These are phyloP conservation scores for Eilema depressum DNA, from an alignment of 2,888 invertebrate species.

Conservation along the genomic window DNA sequence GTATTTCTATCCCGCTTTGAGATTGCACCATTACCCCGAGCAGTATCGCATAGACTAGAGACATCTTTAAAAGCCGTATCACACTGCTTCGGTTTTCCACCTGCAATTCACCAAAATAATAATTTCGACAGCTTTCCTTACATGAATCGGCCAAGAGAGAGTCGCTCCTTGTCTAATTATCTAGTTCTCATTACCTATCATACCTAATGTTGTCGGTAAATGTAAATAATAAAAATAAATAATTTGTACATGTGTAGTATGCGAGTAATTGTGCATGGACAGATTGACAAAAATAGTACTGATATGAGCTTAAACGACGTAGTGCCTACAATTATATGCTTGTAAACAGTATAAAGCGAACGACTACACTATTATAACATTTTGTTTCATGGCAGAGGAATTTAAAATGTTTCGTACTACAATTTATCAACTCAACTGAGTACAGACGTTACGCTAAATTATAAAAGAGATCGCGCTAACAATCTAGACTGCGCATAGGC, in stretches of 20 bases:
- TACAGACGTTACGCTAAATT: conserved; percentile 46
- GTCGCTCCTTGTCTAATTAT: conserved; percentile 45
- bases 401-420: conserved; percentile 57
- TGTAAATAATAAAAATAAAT: conserved; percentile 76
- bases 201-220: conserved; percentile 61
- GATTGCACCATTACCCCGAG: conserved; percentile 36
- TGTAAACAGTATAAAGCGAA: conserved; percentile 76
- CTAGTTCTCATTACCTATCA: conserved; percentile 46
- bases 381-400: conserved; percentile 61
- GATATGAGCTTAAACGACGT: conserved; percentile 89
- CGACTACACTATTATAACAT: conserved; percentile 56
- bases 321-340: conserved; percentile 89
- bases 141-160: conserved; percentile 37
- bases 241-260: conserved; percentile 80
- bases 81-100: conserved; percentile 16
- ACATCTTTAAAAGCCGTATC: conserved; percentile 15
- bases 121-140: conserved; percentile 44
- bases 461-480: conserved; percentile 48
- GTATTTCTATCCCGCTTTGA: conserved; percentile 37
- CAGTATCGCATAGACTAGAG: conserved; percentile 35
- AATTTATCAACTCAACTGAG: conserved; percentile 51
- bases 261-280: conserved; percentile 81
- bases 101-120: background rate
- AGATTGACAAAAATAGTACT: conserved; percentile 86
- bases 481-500: conserved; percentile 50